A percentile compares a stretch with the other conserved stretches of the same genome.
Conservation (phyloP, 2,113 vertebrate species). For the chimpanzee (Pan troglodytes) region NHGRI_mPanTro3-v2.1_pri NC_072398.2:58428001-58428500, state of each 20-base stretch:
- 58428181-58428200: not conserved
- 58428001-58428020: not conserved
- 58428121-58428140: not conserved
- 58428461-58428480: not conserved
- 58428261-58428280: not conserved
- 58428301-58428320: not conserved
- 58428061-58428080: not conserved
- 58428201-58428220: not conserved
- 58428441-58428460: not conserved
- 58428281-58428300: not conserved
- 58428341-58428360: not conserved
- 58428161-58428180: not conserved
- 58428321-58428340: not conserved
- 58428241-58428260: not conserved
- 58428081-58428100: not conserved
- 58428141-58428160: not conserved
- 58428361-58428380: not conserved
- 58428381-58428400: not conserved
- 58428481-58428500: not conserved
- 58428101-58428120: not conserved
- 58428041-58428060: not conserved
- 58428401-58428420: not conserved
- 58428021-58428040: not conserved
- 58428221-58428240: not conserved
- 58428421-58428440: not conserved